Conservation (phyloP, 2,797 vertebrate genomes). For the Sylvia borin region DNA sequence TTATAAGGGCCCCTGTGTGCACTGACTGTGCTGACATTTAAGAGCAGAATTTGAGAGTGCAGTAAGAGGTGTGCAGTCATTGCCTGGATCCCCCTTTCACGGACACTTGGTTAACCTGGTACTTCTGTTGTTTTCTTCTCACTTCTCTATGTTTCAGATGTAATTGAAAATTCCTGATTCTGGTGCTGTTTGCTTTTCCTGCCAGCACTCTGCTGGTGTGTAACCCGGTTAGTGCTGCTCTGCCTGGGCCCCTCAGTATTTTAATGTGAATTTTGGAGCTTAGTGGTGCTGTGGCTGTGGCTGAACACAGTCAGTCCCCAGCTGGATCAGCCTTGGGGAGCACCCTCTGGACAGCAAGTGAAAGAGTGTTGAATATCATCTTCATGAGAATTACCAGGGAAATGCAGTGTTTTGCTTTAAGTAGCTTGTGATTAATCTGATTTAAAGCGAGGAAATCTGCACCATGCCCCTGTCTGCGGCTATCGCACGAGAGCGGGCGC, state of each 20-base stretch:
- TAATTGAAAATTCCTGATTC: neutral
- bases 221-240: neutral
- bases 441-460: slow-evolving; percentile 11
- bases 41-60: neutral
- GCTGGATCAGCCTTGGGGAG: neutral
- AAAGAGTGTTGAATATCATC: neutral
- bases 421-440: slow-evolving; percentile 38
- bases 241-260: neutral
- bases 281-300: neutral
- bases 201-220: neutral
- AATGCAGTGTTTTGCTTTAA: slow-evolving; percentile 33
- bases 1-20: neutral
- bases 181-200: neutral
- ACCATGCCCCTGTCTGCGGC: neutral
- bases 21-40: neutral
- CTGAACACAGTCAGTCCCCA: neutral
- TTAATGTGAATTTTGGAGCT: neutral
- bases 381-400: neutral
- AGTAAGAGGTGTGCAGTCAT: fast-evolving
- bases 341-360: neutral
- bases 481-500: neutral
- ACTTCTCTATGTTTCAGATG: neutral
- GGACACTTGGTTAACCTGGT: neutral
- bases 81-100: neutral
- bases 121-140: neutral